Evolutionary conservation across 2,888 invertebrate genomes (phyloP), one percentile per base, ranked within the genome.

Genomic region (Aricia artaxerxes): DNA sequence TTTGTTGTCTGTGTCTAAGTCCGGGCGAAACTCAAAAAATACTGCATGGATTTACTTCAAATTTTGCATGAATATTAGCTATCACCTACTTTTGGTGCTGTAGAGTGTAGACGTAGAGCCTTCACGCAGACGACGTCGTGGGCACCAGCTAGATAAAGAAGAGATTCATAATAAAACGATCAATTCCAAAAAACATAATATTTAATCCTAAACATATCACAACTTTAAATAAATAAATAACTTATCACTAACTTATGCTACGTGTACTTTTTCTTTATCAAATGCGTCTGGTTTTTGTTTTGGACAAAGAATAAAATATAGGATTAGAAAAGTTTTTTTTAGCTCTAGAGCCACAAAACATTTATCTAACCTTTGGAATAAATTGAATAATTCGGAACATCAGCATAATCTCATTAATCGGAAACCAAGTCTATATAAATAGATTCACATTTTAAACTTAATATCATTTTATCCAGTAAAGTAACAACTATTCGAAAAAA

Each of bases 181-280:
- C 77, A 35, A 35, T 77, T 79, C 81, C 84, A 88, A 89, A 89
- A 90, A 92, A 91, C 91, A 89, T 60, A 88, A 89, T 60, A 88
- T 90, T 90, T 91, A 89, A 85, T 91, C 86, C 88, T 89, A 90
- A 86, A 86, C 87, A 85, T 90, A 92, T 92, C 92, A 93, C 90
- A 92, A 88, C 85, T 92, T 83, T 83, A 84, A 84, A 83, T 81
- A 85, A 85, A 82, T 88, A 90, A 85, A 87, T 91, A 69, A 79
- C 78, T 60, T 79, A 75, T 16, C n/a, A 5, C 61, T 90, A 83
- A 87, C 82, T 89, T 92, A 92, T 80, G 87, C 89, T 93, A 76
- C 35, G 92, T 95, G 95, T 95, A 95, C 95, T 95, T 93, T 92
- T 91, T 91, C 86, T 85, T 89, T 90, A 94, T 95, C 94, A 95